Percentiles rank a stretch among this genome's conserved stretches.
Evolutionary conservation across 2,797 vertebrate species (phyloP).

Genomic region (Falco novaeseelandiae): DNA sequence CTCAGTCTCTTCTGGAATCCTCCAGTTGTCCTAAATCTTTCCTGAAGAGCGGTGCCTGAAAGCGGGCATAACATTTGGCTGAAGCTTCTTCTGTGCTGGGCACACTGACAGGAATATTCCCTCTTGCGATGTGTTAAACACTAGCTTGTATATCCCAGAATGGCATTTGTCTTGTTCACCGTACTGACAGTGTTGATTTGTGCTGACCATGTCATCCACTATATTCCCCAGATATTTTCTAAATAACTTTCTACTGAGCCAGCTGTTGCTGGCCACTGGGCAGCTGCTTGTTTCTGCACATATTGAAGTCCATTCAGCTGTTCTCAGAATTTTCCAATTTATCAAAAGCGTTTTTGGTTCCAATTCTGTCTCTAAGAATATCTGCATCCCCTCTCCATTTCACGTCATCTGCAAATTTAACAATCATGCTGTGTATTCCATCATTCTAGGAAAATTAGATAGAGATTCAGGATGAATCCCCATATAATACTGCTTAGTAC

Average conservation of each 20-base stretch:
- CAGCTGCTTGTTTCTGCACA: neutral
- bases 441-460: neutral
- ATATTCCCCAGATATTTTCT: neutral
- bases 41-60: neutral
- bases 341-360: neutral
- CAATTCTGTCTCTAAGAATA: neutral
- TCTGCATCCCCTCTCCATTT: neutral
- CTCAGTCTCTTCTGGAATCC: neutral
- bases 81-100: neutral
- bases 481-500: neutral
- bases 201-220: neutral
- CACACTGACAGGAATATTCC: neutral
- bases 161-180: neutral
- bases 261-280: neutral
- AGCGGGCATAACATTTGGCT: neutral
- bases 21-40: neutral
- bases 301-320: neutral
- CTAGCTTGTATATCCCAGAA: neutral
- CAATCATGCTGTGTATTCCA: neutral
- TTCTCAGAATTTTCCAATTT: conserved; percentile 4
- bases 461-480: neutral
- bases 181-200: neutral
- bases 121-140: neutral
- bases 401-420: neutral
- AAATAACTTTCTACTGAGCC: neutral